Evolutionary conservation across 2,113 vertebrate genomes (phyloP), one percentile per base, ranked within the genome.

Genomic region (Bos indicus): DNA sequence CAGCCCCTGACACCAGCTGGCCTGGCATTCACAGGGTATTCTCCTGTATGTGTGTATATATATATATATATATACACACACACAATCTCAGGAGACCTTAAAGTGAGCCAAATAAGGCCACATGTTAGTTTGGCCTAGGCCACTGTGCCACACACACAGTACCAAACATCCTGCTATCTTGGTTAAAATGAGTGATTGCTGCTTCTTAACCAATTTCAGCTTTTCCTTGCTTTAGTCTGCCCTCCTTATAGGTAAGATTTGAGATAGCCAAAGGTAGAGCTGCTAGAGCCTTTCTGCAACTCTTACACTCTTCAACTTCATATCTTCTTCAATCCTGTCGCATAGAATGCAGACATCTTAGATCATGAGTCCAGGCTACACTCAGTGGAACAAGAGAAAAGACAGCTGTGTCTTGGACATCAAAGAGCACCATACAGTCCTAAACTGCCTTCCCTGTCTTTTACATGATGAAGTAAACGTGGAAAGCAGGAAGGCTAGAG

Each of bases 1-100:
- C 62, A 83, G 54, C 28, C 43, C 60, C 19, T 83, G 43, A 59
- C n/a, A 52, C n/a, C 67, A 87, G 59, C 71, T 59, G 74, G 21
- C 11, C 46, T 40, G 26, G 88, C 48, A 26, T 81, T 13, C 46
- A 56, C 30, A 81, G 30, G 59, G 64, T 81, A 40, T 17, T 64
- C 13, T 40, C 46, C n/a, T 33, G 9, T 30, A 40, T 74, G 33
- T 67, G 1, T 62, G 0, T 15, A 1, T 30, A 28, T 60, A 28
- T 14, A 15, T 30, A 14, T 0, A 60, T 1, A 25, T 0, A 57
- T 1, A 64, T 0, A n/a, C 6, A 64, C 0, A 10, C 33, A 21
- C n/a, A 71, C n/a, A 23, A n/a, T 74, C 60, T 88, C 60, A 36
- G 81, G 54, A 80, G 51, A 57, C 60, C 33, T 56, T 82, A 77